These are phyloP conservation scores for Macrotus californicus DNA, from an alignment of 2,113 vertebrate genomes.

Conservation along the genomic window DNA sequence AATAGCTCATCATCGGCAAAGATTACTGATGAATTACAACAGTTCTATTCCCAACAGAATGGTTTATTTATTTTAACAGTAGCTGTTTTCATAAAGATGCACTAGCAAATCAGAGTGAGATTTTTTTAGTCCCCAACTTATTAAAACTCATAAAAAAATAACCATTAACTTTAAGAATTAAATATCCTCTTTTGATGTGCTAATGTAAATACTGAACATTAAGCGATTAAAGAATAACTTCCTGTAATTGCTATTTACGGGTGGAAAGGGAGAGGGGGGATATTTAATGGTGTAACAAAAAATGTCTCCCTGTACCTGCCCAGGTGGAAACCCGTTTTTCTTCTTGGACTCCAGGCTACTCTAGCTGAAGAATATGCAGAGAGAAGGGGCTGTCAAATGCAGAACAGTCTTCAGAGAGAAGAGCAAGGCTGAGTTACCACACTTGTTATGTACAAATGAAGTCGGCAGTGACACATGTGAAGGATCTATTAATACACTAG, in stretches of 20 bases:
- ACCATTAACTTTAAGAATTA: slow-evolving; percentile 18
- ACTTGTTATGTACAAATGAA: not conserved
- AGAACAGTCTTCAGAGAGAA: not conserved
- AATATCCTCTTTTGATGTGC: not conserved
- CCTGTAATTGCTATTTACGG: not conserved
- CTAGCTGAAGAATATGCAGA: not conserved
- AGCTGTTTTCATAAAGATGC: not conserved
- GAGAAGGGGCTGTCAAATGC: not conserved
- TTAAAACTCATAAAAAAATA: slow-evolving; percentile 21
- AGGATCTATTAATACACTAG: not conserved
- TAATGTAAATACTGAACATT: slow-evolving; percentile 23
- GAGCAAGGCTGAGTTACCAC: not conserved
- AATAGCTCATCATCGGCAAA: not conserved
- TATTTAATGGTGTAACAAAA: not conserved
- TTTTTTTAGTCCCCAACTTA: not conserved
- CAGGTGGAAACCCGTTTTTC: not conserved
- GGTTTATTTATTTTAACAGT: not conserved
- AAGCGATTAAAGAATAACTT: slow-evolving; percentile 12
- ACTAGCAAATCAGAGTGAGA: not conserved
- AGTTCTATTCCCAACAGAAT: not conserved
- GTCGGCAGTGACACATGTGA: not conserved
- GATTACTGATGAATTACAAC: not conserved
- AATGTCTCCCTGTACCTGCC: not conserved
- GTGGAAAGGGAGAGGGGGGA: not conserved
- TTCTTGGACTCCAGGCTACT: not conserved